Percentiles rank a stretch among this genome's conserved stretches.
These are phyloP conservation scores for Protophormia terraenovae DNA, from an alignment of 2,888 invertebrate genomes.

Conservation along the genomic window DNA sequence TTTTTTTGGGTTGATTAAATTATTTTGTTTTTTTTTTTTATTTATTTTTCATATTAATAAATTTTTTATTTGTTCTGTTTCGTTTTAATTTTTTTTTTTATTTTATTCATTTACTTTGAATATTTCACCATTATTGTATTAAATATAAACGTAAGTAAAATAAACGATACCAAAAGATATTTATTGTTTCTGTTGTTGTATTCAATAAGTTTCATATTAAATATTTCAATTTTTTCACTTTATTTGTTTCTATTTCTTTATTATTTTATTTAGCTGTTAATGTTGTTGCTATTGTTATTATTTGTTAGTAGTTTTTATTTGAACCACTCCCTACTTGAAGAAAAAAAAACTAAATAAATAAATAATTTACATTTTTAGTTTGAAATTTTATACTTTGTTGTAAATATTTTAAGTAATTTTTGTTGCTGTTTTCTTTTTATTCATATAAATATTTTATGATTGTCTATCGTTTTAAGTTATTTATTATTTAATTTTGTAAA, in stretches of 20 bases:
- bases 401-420: constrained; percentile 55
- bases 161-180: neutral
- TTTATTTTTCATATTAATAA: constrained; percentile 60
- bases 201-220: constrained; percentile 51
- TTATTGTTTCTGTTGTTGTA: neutral
- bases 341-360: constrained; percentile 5
- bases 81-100: too few relatives aligned
- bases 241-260: constrained; percentile 25
- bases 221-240: constrained; percentile 8
- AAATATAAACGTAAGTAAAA: neutral
- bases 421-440: constrained; percentile 59
- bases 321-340: constrained; percentile 70
- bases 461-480: constrained; percentile 36
- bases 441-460: constrained; percentile 52
- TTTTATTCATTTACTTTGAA: constrained; percentile 13
- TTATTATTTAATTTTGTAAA: constrained; percentile 47
- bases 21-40: constrained; percentile 47
- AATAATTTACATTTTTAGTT: constrained; percentile 65
- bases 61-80: constrained; percentile 55
- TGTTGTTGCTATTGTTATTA: constrained; percentile 24
- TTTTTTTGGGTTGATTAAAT: constrained; percentile 42
- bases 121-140: constrained; percentile 23
- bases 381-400: constrained; percentile 66
- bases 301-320: constrained; percentile 55
- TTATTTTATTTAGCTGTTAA: constrained; percentile 19